Evolutionary conservation across 2,888 invertebrate species (phyloP).

Genomic region (Oscheius sp.): DNA sequence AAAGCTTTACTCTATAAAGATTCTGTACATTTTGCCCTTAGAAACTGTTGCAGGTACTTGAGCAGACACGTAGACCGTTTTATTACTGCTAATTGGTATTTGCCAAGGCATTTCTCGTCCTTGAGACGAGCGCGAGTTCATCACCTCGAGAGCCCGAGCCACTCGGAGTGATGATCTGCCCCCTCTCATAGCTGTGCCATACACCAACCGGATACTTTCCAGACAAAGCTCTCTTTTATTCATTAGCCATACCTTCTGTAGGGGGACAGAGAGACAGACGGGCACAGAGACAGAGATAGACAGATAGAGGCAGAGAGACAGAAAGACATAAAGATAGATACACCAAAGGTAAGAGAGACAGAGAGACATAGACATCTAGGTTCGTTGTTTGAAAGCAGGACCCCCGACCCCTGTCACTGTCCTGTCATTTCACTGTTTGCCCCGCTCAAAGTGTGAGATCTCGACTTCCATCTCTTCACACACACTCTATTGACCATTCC

Average conservation of each 20-base stretch:
- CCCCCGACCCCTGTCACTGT: conserved; percentile 16
- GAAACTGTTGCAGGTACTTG: no score
- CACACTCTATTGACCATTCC: conserved; percentile 19
- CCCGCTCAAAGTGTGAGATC: conserved; percentile 12
- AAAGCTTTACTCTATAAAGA: no score
- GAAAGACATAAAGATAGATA: neutral
- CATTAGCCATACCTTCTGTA: no score
- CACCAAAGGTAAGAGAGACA: neutral
- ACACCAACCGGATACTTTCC: conserved; percentile 31
- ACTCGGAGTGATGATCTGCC: conserved; percentile 32
- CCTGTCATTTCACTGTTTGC: conserved; percentile 27
- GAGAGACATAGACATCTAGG: neutral
- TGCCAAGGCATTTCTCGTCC: conserved; percentile 30
- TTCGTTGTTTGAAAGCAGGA: neutral
- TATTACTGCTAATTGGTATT: conserved; percentile 30
- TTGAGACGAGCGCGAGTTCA: conserved; percentile 28
- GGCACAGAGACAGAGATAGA: neutral
- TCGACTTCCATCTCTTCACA: conserved; percentile 23
- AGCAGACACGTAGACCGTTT: neutral
- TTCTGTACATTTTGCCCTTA: no score
- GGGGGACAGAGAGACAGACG: neutral
- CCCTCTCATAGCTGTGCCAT: neutral
- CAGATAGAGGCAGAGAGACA: neutral
- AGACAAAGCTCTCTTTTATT: neutral
- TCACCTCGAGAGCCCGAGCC: conserved; percentile 33